A percentile compares a stretch with the other conserved stretches of the same genome.
These are phyloP conservation scores for Limenitis camilla DNA, from an alignment of 2,888 invertebrate species.

Conservation along the genomic window DNA sequence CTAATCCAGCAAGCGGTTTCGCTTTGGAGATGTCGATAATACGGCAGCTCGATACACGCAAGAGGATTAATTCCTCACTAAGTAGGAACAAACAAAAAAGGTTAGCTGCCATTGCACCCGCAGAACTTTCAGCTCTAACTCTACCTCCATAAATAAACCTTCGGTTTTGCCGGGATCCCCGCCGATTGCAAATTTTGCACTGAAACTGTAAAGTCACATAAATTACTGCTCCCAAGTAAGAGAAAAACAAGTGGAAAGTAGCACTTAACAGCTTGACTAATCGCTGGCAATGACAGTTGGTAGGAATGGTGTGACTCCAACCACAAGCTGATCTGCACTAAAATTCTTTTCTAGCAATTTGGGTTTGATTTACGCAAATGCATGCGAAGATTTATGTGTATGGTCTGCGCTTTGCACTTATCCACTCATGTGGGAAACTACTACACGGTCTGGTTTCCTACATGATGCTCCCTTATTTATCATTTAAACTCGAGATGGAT, in stretches of 20 bases:
- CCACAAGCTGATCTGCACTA: constrained; percentile 40
- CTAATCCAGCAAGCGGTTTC: constrained; percentile 1
- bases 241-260: constrained; percentile 71
- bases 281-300: constrained; percentile 65
- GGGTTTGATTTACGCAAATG: constrained; percentile 27
- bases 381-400: constrained; percentile 6
- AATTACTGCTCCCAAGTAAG: constrained; percentile 67
- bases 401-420: background rate
- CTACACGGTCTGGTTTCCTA: no score
- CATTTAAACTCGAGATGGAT: no score
- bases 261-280: constrained; percentile 71
- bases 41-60: constrained; percentile 10
- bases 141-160: constrained; percentile 70
- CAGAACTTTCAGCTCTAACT: constrained; percentile 67
- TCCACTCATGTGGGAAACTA: no score
- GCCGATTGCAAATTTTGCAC: constrained; percentile 69
- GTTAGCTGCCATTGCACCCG: constrained; percentile 57
- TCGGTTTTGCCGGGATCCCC: constrained; percentile 68
- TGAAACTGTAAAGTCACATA: constrained; percentile 71
- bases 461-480: no score
- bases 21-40: constrained; percentile 1
- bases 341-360: constrained; percentile 10
- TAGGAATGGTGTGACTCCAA: constrained; percentile 29
- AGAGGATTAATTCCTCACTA: constrained; percentile 22
- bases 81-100: constrained; percentile 49